Evolutionary conservation across 2,113 vertebrate species (phyloP).

Genomic region (Puntigrus tetrazona): DNA sequence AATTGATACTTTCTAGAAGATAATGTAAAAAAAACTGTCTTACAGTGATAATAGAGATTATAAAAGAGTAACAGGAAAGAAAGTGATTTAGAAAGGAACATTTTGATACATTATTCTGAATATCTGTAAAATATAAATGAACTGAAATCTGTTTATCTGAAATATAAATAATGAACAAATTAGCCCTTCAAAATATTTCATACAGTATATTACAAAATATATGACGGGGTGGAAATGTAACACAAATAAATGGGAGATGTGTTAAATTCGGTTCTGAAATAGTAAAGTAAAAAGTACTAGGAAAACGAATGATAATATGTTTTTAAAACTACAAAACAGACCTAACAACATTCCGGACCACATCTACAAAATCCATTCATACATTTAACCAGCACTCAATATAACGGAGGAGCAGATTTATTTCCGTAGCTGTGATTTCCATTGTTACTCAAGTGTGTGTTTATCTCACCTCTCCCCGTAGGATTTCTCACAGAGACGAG

Average conservation of each 20-base stretch:
- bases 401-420: background rate
- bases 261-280: background rate
- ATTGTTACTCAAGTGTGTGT: slow-evolving; percentile 20
- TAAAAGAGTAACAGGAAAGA: background rate
- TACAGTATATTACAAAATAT: background rate
- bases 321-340: background rate
- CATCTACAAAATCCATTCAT: background rate
- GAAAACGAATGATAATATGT: background rate
- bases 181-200: background rate
- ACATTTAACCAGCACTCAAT: background rate
- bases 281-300: background rate
- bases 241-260: background rate
- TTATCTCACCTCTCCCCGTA: background rate
- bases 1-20: background rate
- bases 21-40: background rate
- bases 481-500: background rate
- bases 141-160: background rate
- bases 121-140: background rate
- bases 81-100: background rate
- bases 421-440: slow-evolving; percentile 5
- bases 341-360: background rate
- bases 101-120: background rate
- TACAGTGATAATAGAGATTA: background rate
- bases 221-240: background rate
- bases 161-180: background rate